Percentiles rank a stretch among this genome's conserved stretches.
Conservation (phyloP, 2,797 vertebrate genomes). For the Gallirallus australis region DNA sequence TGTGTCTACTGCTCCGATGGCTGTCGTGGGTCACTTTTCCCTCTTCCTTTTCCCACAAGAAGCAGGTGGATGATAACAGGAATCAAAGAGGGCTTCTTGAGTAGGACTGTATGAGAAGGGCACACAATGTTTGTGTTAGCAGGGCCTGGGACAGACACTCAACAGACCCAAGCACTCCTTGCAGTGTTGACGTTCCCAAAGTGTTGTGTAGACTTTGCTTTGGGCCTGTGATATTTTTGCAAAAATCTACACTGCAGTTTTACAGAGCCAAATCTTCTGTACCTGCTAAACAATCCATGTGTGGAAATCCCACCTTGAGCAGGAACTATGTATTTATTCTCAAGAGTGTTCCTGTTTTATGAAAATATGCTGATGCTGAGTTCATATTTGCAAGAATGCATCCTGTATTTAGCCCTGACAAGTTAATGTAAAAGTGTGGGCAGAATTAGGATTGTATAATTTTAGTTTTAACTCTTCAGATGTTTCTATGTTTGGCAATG, state of each 20-base stretch:
- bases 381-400: neutral
- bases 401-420: neutral
- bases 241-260: neutral
- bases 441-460: neutral
- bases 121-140: neutral
- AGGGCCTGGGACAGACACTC: neutral
- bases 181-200: neutral
- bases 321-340: neutral
- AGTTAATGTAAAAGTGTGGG: neutral
- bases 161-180: neutral
- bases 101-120: neutral
- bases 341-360: neutral
- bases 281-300: neutral
- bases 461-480: neutral
- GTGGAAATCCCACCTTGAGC: neutral
- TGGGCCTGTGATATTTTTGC: neutral
- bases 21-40: neutral
- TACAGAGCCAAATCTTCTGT: neutral
- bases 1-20: rapidly evolving
- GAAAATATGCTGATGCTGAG: neutral
- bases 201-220: neutral
- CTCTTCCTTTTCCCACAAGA: neutral
- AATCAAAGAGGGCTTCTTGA: neutral
- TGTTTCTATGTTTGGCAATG: neutral
- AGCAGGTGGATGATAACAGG: neutral